Conservation (phyloP, 2,797 vertebrate species). For the Myotis findleyi region DNA sequence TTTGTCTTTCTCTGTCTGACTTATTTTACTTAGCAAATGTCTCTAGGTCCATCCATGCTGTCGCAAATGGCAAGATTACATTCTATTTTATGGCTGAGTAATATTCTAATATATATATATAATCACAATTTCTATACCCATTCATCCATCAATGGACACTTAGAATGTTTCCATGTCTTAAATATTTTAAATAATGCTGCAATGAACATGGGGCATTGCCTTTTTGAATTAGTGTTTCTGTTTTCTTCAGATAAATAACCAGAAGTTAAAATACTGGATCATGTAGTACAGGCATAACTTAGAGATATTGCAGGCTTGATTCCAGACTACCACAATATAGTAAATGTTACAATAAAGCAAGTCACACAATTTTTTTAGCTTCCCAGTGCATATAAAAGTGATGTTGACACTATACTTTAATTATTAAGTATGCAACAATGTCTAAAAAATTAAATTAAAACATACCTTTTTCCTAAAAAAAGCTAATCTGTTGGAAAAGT, state of each 20-base stretch:
- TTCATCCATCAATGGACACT: background rate
- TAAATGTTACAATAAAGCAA: background rate
- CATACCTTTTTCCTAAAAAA: background rate
- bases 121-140: background rate
- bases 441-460: background rate
- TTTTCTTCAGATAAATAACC: background rate
- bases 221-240: background rate
- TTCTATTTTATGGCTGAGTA: background rate
- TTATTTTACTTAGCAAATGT: background rate
- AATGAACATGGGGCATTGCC: background rate
- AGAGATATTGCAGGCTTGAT: background rate
- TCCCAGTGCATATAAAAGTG: background rate
- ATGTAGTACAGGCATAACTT: background rate
- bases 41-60: background rate
- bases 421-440: background rate
- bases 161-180: background rate
- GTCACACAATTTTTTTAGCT: background rate
- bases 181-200: background rate
- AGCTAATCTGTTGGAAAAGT: background rate
- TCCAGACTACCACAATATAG: background rate
- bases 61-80: background rate
- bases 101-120: background rate
- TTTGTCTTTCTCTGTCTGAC: background rate
- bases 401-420: background rate
- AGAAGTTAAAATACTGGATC: background rate